Evolutionary conservation across 2,113 vertebrate species (phyloP), one percentile per base, ranked within the genome.

Genomic region (Todiramphus saurophagus): DNA sequence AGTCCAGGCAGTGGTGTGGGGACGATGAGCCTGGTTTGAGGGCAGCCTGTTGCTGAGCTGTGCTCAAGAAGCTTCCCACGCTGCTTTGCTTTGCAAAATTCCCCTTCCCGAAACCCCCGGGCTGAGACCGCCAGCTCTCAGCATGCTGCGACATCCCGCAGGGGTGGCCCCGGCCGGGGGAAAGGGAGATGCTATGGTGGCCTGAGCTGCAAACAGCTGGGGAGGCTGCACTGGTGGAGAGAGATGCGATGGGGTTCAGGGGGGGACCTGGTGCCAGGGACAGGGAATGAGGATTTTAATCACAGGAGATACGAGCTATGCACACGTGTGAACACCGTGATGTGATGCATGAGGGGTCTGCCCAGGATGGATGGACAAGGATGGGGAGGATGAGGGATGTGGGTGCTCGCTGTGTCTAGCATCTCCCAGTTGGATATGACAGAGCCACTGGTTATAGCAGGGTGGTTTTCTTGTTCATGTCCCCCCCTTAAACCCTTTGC

Each of bases 321-420:
- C 0, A 3, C 60, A 9, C 0, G 1, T 30, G 7, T 2, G 8
- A 44, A 63, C 48, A 18, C 48, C 6, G 0, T 11, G 30, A 3
- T 3, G 39, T 11, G 59, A 43, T 10, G 14, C 16, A 0, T 2
- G 48, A 48, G 20, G 50, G 11, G 7, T 8, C 51, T 44, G 81
- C 30, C 23, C 2, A 17, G 66, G n/a, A 33, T 53, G 84, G 74
- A 14, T 37, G 41, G 33, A 30, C 4, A 23, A 70, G 48, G 67
- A 33, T 7, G 43, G 14, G 2, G 55, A 24, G 64, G 85, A 18
- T 43, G 63, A 37, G 24, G 72, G 81, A 24, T 16, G 43, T 24
- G 28, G 84, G 33, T 33, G 17, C 13, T 73, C 4, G 1, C 69
- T 19, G 8, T 21, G 7, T 33, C 31, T 48, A 15, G 14, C 9